Base-by-base conservation (phyloP, 2,113 vertebrate species). In the Sebastes fasciatus region DNA sequence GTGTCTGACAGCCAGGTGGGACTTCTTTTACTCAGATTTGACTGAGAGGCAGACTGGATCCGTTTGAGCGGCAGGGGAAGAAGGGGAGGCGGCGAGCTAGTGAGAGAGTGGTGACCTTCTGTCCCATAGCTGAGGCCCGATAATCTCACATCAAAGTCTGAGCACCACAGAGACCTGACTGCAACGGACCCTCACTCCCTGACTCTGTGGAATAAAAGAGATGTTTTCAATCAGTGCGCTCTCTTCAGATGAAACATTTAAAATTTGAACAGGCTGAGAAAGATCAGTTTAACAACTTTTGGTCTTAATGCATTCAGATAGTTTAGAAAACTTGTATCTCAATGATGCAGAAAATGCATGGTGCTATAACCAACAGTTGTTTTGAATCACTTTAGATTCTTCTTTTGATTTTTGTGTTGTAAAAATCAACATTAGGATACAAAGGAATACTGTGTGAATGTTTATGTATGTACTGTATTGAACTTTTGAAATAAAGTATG, bases 71-170 rank as follows among this genome's bases (percentile, higher is more conserved):
- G 65, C 69, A 84, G 84, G 74, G 66, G 66, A 9, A 79, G 67
- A 73, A 82, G 52, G 46, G 77, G 65, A 67, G 70, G 79, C 65
- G 14, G 77, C 61, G 66, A 34, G 69, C 63, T 70, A 86, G 75
- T 72, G 89, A 91, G 83, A 83, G 80, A 88, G 85, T 34, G 65
- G 48, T 92, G 92, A 91, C 89, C 85, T 89, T 85, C 72, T 88
- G 74, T 90, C 88, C 68, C 83, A 68, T 55, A 89, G 80, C 82
- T 76, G 84, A 86, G 91, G 77, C 85, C 89, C 34, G 49, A 83
- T 91, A 93, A 93, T 92, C 91, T 92, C 89, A 91, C 86, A 91
- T 94, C 93, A 94, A 91, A 93, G 90, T 90, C 79, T n/a, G 49
- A 85, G 81, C 75, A 34, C 64, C 57, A 43, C 58, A 52, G 58